Evolutionary conservation across 2,888 invertebrate genomes (phyloP).

Genomic region (Brachyptera putata): DNA sequence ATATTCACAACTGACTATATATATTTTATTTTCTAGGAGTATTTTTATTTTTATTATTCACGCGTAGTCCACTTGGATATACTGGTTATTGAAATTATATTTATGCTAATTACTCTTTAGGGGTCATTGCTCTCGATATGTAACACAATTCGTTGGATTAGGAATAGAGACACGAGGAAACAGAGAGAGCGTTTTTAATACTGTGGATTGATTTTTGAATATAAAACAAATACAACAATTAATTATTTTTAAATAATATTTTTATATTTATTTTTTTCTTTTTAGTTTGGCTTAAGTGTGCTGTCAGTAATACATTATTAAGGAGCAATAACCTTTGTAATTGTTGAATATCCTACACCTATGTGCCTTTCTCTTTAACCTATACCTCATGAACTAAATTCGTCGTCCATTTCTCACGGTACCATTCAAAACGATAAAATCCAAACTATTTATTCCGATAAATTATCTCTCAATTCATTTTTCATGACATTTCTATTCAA

Average conservation of each 20-base stretch:
- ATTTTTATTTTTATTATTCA: too few species aligned
- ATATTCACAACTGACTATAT: too few species aligned
- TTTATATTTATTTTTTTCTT: neutral
- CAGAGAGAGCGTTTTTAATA: too few species aligned
- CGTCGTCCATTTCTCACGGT: slow-evolving; percentile 6
- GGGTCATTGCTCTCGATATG: neutral
- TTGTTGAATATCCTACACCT: slow-evolving; percentile 6
- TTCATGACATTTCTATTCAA: too few species aligned
- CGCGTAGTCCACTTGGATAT: too few species aligned
- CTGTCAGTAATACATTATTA: neutral
- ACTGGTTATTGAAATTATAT: neutral
- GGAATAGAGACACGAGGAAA: too few species aligned
- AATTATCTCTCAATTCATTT: too few species aligned
- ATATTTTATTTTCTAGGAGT: too few species aligned
- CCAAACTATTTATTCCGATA: neutral
- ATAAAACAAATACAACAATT: neutral
- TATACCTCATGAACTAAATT: neutral
- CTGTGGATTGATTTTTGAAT: too few species aligned
- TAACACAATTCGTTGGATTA: too few species aligned
- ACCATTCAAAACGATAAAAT: neutral
- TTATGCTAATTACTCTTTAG: neutral
- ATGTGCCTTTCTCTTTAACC: slow-evolving; percentile 16
- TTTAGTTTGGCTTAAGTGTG: neutral
- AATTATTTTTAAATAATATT: neutral
- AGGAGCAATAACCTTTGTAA: slow-evolving; percentile 14